Base-by-base conservation (phyloP, 2,797 vertebrate genomes). In the Salmo trutta region DNA sequence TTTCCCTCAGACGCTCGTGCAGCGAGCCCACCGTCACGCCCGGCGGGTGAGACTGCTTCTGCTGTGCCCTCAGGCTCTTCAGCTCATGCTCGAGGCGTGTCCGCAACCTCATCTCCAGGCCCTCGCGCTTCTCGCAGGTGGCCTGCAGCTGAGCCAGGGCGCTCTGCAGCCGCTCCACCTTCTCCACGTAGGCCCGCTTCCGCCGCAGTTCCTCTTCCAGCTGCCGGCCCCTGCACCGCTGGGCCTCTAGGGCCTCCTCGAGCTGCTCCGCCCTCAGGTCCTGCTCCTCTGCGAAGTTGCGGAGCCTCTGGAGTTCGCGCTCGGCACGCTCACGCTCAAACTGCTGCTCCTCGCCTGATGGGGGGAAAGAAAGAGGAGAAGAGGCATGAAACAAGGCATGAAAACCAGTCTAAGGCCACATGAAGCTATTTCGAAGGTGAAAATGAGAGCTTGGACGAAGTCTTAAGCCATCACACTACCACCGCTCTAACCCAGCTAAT, bases 21-120 rank as follows among this genome's bases (percentile, higher is more conserved):
- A 99, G 94, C 0, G 92, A 93, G 77, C 81, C 81, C 86, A 85
- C 85, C 10, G 90, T 90, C 75, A 15, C 81, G 21, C 87, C 86
- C 0, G 86, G 88, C 0, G 83, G 88, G 72, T 88, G 83, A 0
- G 89, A 88, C 81, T 94, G 93, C 71, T 93, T 91, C 97, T 99
- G 98, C 77, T 99, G 97, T 4, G 96, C 95, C 75, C 98, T 93
- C 86, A 99, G 91, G 75, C 94, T 96, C 92, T 96, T 96, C 90
- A 99, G 94, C 88, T 99, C 97, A 85, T 97, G 96, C 93, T 99
- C 98, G 24, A 99, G 93, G 59, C 97, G 94, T 0, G 96, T 99
- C 74, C 98, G 94, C 68, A 99, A 94, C 75, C 95, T 96, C 85
- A 96, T 93, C 90, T 99, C 98, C 71, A 99, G 93, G 75, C 94